Evolutionary conservation across 2,113 vertebrate species (phyloP).

Genomic region (Apodemus speciosus): DNA sequence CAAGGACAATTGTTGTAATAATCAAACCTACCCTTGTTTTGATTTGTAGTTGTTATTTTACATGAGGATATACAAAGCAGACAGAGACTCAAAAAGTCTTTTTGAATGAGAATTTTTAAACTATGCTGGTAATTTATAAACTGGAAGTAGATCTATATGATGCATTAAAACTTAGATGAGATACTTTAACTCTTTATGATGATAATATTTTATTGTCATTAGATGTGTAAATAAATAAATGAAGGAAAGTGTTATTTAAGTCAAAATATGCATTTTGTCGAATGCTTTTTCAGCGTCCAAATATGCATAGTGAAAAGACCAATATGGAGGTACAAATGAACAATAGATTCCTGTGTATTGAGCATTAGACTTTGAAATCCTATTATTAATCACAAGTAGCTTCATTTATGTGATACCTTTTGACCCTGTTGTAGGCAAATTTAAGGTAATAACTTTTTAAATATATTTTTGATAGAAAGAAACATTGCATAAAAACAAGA

Average conservation of each 20-base stretch:
- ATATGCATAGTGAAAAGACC: neutral
- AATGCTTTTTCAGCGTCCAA: too few relatives aligned
- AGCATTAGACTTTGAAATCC: neutral
- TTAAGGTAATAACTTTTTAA: neutral
- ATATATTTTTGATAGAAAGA: neutral
- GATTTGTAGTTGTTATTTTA: constrained; percentile 11
- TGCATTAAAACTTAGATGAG: neutral
- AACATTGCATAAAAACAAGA: neutral
- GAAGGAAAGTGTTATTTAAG: neutral
- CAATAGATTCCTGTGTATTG: neutral
- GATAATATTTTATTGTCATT: neutral
- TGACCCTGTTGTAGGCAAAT: neutral
- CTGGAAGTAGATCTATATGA: neutral
- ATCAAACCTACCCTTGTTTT: neutral
- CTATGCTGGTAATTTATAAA: neutral
- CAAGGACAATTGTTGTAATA: neutral
- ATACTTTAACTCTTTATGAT: constrained; percentile 17
- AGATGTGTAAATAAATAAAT: neutral
- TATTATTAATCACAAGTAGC: neutral
- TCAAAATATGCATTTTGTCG: neutral
- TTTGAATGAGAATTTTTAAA: neutral
- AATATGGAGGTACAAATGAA: neutral
- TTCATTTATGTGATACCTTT: neutral
- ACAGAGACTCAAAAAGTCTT: neutral
- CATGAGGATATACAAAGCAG: neutral